phyloP scores from a whole-genome alignment of 2,797 vertebrate genomes.

The Mormyrus hasselquistii region DNA sequence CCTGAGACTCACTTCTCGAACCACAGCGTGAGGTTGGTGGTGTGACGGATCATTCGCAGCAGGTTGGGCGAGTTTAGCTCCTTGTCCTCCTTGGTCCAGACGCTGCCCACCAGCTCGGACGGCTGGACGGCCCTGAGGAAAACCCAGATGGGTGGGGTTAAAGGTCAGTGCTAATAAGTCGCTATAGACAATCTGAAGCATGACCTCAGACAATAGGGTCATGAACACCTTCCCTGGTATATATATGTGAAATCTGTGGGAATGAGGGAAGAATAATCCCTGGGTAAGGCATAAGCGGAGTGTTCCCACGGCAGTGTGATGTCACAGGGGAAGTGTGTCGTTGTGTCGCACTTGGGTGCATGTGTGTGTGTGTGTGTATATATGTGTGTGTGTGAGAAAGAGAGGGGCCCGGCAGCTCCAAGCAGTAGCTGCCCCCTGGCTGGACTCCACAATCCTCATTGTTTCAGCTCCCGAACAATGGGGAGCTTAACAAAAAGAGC shows the following conservation, averaged over 20 bases:
- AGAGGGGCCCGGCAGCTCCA: not conserved
- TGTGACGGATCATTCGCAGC: conserved; percentile 95
- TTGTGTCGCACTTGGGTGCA: not conserved
- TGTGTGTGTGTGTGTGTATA: not conserved
- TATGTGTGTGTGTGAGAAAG: not conserved
- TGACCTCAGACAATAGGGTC: not conserved
- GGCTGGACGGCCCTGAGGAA: conserved; percentile 86
- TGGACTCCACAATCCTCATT: not conserved
- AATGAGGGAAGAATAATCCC: not conserved
- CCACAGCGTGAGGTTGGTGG: conserved; percentile 96
- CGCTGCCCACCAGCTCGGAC: conserved; percentile 93
- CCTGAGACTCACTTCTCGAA: conserved; percentile 86
- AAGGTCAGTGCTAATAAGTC: not conserved
- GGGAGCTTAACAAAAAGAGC: conserved; percentile 6
- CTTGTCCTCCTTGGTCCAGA: conserved; percentile 98
- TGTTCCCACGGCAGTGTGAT: conserved; percentile 13
- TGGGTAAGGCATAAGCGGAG: not conserved
- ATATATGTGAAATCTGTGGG: not conserved
- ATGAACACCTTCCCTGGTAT: not conserved
- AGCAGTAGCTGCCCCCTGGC: not conserved
- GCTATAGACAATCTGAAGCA: not conserved
- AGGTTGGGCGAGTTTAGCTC: conserved; percentile 96
- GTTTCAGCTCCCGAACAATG: conserved; percentile 8
- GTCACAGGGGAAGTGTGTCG: conserved; percentile 9
- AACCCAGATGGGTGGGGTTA: not conserved